A percentile compares a stretch with the other conserved stretches of the same genome.
Conservation (phyloP, 2,113 vertebrate species). For the Chlorocebus sabaeus region DNA sequence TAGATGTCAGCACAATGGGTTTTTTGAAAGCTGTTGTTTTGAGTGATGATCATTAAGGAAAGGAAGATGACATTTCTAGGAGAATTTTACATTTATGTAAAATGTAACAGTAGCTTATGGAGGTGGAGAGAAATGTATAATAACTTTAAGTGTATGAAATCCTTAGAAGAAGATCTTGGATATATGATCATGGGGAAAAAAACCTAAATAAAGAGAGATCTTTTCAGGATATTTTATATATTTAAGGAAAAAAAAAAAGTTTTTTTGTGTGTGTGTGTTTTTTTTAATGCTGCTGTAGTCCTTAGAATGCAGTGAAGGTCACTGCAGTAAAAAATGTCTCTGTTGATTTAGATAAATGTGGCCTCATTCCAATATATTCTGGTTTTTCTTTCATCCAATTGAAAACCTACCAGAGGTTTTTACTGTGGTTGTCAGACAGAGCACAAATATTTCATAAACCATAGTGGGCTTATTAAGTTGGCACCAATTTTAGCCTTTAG, state of each 20-base stretch:
- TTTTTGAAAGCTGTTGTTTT: slow-evolving; percentile 71
- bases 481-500: slow-evolving; percentile 66
- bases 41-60: slow-evolving; percentile 71
- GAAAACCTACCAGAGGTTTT: slow-evolving; percentile 72
- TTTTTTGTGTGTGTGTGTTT: too few relatives aligned
- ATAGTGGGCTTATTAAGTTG: slow-evolving; percentile 75
- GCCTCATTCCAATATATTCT: slow-evolving; percentile 72
- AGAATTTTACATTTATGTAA: slow-evolving; percentile 58
- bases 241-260: slow-evolving; percentile 49
- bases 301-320: slow-evolving; percentile 79
- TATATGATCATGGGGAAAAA: slow-evolving; percentile 70
- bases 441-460: slow-evolving; percentile 77
- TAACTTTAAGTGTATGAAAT: slow-evolving; percentile 72
- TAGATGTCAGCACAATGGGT: slow-evolving; percentile 59
- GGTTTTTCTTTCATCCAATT: slow-evolving; percentile 78
- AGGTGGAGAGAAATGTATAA: slow-evolving; percentile 58
- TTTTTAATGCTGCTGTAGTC: slow-evolving; percentile 64
- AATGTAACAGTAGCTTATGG: slow-evolving; percentile 62
- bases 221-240: slow-evolving; percentile 56
- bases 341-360: slow-evolving; percentile 80
- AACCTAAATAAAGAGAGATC: slow-evolving; percentile 64
- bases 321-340: slow-evolving; percentile 73
- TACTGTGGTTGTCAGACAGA: slow-evolving; percentile 71
- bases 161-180: slow-evolving; percentile 72
- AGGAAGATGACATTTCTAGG: slow-evolving; percentile 70